Percentiles rank a stretch among this genome's conserved stretches.
phyloP scores from a whole-genome alignment of 2,113 vertebrate species.

The Crotalus tigris region DNA sequence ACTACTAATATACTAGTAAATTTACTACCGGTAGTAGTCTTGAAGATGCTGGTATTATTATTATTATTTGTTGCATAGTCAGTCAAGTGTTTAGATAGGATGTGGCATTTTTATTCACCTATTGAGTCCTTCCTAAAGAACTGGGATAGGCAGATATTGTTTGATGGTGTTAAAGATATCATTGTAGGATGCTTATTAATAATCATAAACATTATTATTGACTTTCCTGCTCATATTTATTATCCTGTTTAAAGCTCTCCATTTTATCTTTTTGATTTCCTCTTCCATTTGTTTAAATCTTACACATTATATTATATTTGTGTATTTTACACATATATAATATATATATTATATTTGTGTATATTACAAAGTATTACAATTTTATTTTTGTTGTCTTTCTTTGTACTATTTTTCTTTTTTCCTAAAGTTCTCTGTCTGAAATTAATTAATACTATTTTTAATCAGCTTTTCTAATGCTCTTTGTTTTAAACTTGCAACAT shows the following conservation, averaged over 20 bases:
- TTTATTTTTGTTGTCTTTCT: not conserved
- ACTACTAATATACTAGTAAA: no score
- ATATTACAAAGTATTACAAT: not conserved
- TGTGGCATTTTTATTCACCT: not conserved
- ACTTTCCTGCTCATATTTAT: no score
- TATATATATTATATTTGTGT: not conserved
- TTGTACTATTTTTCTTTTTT: not conserved
- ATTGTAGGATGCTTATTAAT: not conserved
- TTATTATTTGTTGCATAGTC: not conserved
- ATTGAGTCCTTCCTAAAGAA: not conserved
- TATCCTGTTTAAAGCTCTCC: not conserved
- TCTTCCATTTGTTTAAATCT: not conserved
- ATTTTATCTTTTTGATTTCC: not conserved
- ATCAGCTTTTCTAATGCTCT: not conserved
- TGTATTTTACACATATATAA: no score
- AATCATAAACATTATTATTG: not conserved
- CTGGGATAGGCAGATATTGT: not conserved
- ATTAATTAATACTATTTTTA: not conserved
- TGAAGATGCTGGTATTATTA: not conserved
- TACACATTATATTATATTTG: not conserved
- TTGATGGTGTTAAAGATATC: not conserved
- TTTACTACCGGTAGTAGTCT: not conserved
- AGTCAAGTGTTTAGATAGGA: not conserved
- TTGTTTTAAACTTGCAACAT: not conserved
- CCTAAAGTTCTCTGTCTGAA: not conserved